Evolutionary conservation across 2,113 vertebrate genomes (phyloP).

Genomic region (Phrynocephalus versicolor): DNA sequence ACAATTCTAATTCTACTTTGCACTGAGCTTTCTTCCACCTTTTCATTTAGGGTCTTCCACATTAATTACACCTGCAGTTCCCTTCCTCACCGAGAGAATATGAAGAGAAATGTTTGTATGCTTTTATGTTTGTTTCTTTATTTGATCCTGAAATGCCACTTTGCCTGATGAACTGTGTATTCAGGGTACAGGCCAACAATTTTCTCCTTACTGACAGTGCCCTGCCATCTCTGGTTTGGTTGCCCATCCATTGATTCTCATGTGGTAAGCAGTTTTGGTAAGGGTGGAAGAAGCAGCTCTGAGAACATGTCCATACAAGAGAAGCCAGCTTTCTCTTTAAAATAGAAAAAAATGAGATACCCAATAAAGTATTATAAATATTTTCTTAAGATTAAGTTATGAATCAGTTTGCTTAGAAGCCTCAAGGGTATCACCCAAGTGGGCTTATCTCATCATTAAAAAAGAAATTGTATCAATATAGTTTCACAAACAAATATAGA

Average conservation of each 20-base stretch:
- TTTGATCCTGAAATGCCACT: background rate
- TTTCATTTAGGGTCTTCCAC: too few relatives aligned
- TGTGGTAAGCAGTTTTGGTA: background rate
- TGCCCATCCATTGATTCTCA: too few relatives aligned
- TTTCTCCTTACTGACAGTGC: too few relatives aligned
- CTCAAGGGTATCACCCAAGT: slow-evolving; percentile 3
- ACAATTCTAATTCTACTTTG: too few relatives aligned
- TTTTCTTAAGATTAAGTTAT: background rate
- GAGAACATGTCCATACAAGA: too few relatives aligned
- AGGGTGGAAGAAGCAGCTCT: background rate
- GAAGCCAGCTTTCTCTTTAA: too few relatives aligned
- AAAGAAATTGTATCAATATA: background rate
- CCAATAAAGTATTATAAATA: background rate
- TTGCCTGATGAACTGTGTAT: background rate
- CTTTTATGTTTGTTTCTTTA: background rate
- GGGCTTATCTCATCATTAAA: background rate
- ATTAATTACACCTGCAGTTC: too few relatives aligned
- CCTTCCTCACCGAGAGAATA: too few relatives aligned
- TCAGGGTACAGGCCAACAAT: too few relatives aligned
- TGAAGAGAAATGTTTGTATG: too few relatives aligned
- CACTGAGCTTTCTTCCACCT: too few relatives aligned
- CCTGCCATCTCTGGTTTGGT: too few relatives aligned
- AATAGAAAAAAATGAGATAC: background rate
- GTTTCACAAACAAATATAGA: background rate
- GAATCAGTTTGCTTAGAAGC: fast-evolving